Conservation (phyloP, 2,797 vertebrate genomes). For the Peromyscus nudipes region DNA sequence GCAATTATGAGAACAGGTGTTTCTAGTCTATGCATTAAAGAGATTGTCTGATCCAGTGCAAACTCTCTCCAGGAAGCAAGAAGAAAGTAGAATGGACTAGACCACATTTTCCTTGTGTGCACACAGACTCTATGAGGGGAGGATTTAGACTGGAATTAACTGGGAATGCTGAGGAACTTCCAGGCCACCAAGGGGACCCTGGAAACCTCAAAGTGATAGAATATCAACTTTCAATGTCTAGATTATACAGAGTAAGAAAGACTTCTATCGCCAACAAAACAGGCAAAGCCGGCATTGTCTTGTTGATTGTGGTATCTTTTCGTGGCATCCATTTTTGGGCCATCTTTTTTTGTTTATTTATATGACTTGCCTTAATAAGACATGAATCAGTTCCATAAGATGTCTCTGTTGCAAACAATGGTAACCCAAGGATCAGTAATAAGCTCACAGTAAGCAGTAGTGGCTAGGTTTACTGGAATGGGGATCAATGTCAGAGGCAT, state of each 20-base stretch:
- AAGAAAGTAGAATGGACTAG: slow-evolving; percentile 30
- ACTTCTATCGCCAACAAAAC: neutral
- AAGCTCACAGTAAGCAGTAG: neutral
- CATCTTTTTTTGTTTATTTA: neutral
- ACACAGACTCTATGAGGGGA: neutral
- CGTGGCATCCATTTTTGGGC: neutral
- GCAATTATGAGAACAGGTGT: slow-evolving; percentile 33
- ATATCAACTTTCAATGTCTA: neutral
- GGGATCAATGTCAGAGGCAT: neutral
- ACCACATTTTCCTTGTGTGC: neutral
- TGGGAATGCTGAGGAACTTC: neutral
- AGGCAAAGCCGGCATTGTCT: neutral
- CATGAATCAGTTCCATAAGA: neutral
- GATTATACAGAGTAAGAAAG: neutral
- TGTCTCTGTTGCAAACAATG: neutral
- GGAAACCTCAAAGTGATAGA: neutral
- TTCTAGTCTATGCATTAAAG: slow-evolving; percentile 29
- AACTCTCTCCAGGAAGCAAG: slow-evolving; percentile 1
- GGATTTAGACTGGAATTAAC: slow-evolving; percentile 20
- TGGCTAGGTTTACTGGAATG: neutral
- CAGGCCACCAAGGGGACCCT: neutral
- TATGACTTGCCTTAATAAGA: neutral
- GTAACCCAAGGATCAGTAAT: neutral
- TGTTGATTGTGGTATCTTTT: neutral
- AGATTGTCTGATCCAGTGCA: slow-evolving; percentile 25